Conservation (phyloP, 2,888 invertebrate genomes). For the Andrena dorsata region DNA sequence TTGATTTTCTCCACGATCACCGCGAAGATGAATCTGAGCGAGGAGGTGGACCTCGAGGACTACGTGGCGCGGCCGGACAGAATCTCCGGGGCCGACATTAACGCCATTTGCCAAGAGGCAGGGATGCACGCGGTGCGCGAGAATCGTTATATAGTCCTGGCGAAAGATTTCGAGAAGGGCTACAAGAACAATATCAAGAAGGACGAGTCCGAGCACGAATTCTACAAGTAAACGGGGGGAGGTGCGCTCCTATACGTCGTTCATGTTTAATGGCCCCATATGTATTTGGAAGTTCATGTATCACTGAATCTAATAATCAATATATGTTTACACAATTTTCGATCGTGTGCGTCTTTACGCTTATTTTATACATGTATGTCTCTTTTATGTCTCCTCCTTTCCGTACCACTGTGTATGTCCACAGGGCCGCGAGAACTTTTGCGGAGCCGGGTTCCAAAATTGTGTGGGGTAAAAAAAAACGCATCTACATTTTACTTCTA, state of each 20-base stretch:
- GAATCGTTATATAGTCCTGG: slow-evolving; percentile 99
- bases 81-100: slow-evolving; percentile 99
- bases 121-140: slow-evolving; percentile 99
- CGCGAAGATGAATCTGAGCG: slow-evolving; percentile 97
- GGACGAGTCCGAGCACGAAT: slow-evolving; percentile 99
- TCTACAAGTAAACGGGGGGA: slow-evolving; percentile 93
- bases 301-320: slow-evolving; percentile 59
- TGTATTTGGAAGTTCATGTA: slow-evolving; percentile 65
- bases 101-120: slow-evolving; percentile 99
- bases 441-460: too few species aligned
- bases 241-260: neutral
- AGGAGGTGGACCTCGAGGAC: slow-evolving; percentile 99
- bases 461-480: too few species aligned
- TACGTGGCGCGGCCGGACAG: slow-evolving; percentile 99
- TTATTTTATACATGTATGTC: neutral
- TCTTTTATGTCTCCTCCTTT: neutral
- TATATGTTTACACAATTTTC: slow-evolving; percentile 57
- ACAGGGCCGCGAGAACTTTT: too few species aligned
- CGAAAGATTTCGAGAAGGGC: slow-evolving; percentile 99
- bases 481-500: too few species aligned
- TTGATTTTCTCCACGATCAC: slow-evolving; percentile 99
- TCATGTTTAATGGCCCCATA: slow-evolving; percentile 49
- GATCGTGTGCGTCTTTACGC: slow-evolving; percentile 1
- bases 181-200: slow-evolving; percentile 99
- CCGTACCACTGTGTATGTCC: too few species aligned